These are phyloP conservation scores for Margaritifera margaritifera DNA, from an alignment of 2,888 invertebrate species.

Conservation along the genomic window DNA sequence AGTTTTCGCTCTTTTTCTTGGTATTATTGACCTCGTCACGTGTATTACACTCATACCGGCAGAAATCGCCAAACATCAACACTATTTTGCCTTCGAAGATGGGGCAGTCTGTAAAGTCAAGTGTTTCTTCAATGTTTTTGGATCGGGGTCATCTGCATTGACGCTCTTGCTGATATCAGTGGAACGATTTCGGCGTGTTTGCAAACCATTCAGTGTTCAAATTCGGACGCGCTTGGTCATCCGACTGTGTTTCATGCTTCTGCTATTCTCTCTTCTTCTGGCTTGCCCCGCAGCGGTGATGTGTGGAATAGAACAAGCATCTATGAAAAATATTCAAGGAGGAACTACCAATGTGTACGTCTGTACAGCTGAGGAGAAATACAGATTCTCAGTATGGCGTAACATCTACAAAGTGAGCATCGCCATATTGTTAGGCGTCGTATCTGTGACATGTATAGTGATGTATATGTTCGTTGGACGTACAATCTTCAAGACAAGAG, in stretches of 20 bases:
- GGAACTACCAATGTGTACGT: slow-evolving; percentile 22
- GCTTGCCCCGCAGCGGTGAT: slow-evolving; percentile 33
- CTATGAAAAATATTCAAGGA: slow-evolving; percentile 28
- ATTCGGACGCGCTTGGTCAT: slow-evolving; percentile 26
- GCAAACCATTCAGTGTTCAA: slow-evolving; percentile 29
- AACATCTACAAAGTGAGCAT: slow-evolving; percentile 30
- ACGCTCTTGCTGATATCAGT: slow-evolving; percentile 26
- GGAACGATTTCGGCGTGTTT: slow-evolving; percentile 32
- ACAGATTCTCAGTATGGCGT: slow-evolving; percentile 21
- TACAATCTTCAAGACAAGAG: slow-evolving; percentile 13
- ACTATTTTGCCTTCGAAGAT: slow-evolving; percentile 34
- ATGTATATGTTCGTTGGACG: slow-evolving; percentile 37
- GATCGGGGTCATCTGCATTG: slow-evolving; percentile 29
- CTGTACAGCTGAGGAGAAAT: slow-evolving; percentile 27
- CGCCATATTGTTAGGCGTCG: slow-evolving; percentile 25
- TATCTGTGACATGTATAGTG: slow-evolving; percentile 27
- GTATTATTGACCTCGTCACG: slow-evolving; percentile 30
- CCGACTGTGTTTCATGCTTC: slow-evolving; percentile 21
- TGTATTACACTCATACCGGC: slow-evolving; percentile 33
- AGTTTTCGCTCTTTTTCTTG: slow-evolving; percentile 33
- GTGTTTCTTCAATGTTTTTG: slow-evolving; percentile 37
- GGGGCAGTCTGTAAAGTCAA: slow-evolving; percentile 31
- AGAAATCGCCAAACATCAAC: slow-evolving; percentile 31
- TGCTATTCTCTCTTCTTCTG: slow-evolving; percentile 25
- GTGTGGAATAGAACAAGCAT: slow-evolving; percentile 31